Evolutionary conservation across 2,888 invertebrate species (phyloP).

Genomic region (Drosophila kokeensis): DNA sequence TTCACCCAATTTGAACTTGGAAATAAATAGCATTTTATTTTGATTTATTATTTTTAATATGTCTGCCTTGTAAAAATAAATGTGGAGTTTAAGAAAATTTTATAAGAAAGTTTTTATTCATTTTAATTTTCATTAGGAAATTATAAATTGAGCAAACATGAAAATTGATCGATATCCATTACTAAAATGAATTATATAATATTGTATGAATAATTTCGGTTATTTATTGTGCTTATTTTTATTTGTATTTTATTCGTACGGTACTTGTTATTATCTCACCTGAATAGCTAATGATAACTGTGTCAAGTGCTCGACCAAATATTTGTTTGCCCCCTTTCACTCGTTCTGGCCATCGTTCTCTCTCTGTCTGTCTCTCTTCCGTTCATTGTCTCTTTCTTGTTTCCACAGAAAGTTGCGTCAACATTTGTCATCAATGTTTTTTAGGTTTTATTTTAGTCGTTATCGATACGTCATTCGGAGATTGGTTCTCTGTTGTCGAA

Average conservation of each 20-base stretch:
- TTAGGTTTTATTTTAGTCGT: slow-evolving; percentile 14
- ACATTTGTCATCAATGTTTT: slow-evolving; percentile 54
- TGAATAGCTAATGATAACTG: slow-evolving; percentile 53
- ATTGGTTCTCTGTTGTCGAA: slow-evolving; percentile 16
- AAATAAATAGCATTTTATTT: neutral
- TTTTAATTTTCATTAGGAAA: neutral
- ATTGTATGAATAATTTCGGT: neutral
- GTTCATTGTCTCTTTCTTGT: neutral
- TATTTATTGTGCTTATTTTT: too few relatives aligned
- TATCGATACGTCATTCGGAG: slow-evolving; percentile 55
- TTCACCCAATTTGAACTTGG: neutral
- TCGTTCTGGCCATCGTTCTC: neutral
- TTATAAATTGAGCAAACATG: neutral
- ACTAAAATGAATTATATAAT: neutral
- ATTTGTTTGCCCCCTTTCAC: slow-evolving; percentile 52
- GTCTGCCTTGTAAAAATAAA: neutral
- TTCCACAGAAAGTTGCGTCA: slow-evolving; percentile 36
- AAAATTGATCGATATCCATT: neutral
- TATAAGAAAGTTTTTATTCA: neutral
- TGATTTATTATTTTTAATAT: neutral
- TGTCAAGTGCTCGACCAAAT: slow-evolving; percentile 58
- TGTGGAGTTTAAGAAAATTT: neutral
- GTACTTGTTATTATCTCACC: slow-evolving; percentile 26
- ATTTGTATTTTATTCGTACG: neutral
- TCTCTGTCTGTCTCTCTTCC: neutral